Conservation (phyloP, 2,113 vertebrate genomes). For the Mola mola region DNA sequence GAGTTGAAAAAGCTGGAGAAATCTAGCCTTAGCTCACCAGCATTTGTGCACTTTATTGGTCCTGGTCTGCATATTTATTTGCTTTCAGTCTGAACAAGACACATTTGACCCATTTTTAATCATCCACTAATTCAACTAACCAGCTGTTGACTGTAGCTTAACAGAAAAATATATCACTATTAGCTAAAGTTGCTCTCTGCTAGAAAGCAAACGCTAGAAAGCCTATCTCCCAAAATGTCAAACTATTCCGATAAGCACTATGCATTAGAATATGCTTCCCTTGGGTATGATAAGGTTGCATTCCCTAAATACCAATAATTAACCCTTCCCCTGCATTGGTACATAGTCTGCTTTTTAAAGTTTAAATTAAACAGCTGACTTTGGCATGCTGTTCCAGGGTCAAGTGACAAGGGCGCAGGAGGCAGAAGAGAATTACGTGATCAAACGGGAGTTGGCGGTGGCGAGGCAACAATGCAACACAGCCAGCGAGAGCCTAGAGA, state of each 20-base stretch:
- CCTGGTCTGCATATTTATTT: too few relatives aligned
- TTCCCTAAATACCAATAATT: not conserved
- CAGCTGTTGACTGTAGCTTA: not conserved
- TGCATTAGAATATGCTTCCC: not conserved
- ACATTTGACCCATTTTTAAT: too few relatives aligned
- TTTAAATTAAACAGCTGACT: not conserved
- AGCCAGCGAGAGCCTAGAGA: constrained; percentile 87
- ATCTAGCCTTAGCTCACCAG: too few relatives aligned
- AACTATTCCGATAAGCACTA: not conserved
- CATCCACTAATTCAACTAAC: too few relatives aligned
- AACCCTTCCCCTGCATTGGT: not conserved
- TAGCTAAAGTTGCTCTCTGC: not conserved
- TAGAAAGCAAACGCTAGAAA: not conserved
- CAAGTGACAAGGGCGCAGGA: constrained; percentile 95
- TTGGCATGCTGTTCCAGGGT: constrained; percentile 79
- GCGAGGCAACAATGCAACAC: constrained; percentile 88
- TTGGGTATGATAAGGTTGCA: not conserved
- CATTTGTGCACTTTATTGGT: too few relatives aligned
- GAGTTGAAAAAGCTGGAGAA: too few relatives aligned
- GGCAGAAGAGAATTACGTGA: constrained; percentile 94
- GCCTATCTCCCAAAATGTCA: not conserved
- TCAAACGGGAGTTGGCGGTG: constrained; percentile 92
- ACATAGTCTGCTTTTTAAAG: not conserved
- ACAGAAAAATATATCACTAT: not conserved
- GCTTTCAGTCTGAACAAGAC: too few relatives aligned